Evolutionary conservation across 1,140 invertebrate species (phyloP).

Genomic region (Gryon sp.): DNA sequence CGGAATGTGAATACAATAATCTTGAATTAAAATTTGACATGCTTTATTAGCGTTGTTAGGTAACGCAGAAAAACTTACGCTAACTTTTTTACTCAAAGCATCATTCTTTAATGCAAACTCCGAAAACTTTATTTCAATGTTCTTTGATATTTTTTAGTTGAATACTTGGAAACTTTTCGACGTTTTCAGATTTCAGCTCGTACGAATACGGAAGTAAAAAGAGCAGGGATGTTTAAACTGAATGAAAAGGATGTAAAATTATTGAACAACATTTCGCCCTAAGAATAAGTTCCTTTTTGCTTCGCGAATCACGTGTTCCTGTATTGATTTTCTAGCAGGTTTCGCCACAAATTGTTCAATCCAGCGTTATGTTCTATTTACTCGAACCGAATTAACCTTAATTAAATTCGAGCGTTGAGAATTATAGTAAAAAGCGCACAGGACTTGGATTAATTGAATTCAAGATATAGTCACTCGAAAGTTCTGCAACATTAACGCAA

Average conservation of each 20-base stretch:
- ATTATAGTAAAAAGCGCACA: slow-evolving; percentile 5
- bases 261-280: slow-evolving; percentile 25
- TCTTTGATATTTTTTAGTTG: slow-evolving; percentile 36
- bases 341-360: slow-evolving; percentile 22
- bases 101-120: slow-evolving; percentile 43
- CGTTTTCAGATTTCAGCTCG: slow-evolving; percentile 20
- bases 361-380: slow-evolving; percentile 2
- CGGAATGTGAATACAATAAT: slow-evolving; percentile 42
- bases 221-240: slow-evolving; percentile 13
- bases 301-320: slow-evolving; percentile 1
- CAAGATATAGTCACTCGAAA: neutral
- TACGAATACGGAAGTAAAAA: too few relatives aligned
- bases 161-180: slow-evolving; percentile 40
- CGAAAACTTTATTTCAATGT: slow-evolving; percentile 44
- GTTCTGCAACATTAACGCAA: neutral
- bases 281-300: slow-evolving; percentile 16
- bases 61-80: slow-evolving; percentile 30
- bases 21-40: slow-evolving; percentile 29
- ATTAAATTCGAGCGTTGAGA: slow-evolving; percentile 6
- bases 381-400: slow-evolving; percentile 18
- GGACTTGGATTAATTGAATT: slow-evolving; percentile 2
- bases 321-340: slow-evolving; percentile 8
- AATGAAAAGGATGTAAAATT: slow-evolving; percentile 26
- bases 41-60: slow-evolving; percentile 53
- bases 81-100: slow-evolving; percentile 42